These are phyloP conservation scores for Himalopsyche tibetana DNA, from an alignment of 2,888 invertebrate genomes.

Conservation along the genomic window DNA sequence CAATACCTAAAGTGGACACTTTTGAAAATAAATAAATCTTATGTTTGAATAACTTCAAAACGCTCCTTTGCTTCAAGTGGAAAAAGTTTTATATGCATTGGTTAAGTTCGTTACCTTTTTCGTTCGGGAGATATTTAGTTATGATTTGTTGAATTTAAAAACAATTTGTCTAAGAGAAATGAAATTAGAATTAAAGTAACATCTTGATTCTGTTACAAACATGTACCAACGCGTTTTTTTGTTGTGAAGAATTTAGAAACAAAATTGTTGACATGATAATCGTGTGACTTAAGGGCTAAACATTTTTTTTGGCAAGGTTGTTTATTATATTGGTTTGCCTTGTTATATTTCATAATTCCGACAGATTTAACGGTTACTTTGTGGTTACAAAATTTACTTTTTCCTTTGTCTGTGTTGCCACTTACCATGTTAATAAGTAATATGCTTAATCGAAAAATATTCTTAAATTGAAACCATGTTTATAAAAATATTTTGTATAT, in stretches of 20 bases:
- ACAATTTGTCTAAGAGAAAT: slow-evolving; percentile 5
- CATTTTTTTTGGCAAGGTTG: too few relatives aligned
- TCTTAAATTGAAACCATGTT: too few relatives aligned
- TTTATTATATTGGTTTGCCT: too few relatives aligned
- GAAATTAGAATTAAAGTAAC: background rate
- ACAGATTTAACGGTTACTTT: too few relatives aligned
- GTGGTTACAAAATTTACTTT: too few relatives aligned
- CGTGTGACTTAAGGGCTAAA: background rate
- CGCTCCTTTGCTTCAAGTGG: background rate
- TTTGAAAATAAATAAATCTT: background rate
- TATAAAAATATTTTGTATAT: too few relatives aligned
- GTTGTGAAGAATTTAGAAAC: background rate
- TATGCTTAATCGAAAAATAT: too few relatives aligned
- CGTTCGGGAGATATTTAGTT: background rate
- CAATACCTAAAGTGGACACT: background rate
- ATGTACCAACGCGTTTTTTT: too few relatives aligned
- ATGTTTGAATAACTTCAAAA: background rate
- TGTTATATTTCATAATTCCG: too few relatives aligned
- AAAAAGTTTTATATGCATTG: background rate
- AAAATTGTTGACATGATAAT: background rate
- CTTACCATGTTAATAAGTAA: too few relatives aligned
- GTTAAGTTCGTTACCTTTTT: background rate
- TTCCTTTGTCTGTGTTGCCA: too few relatives aligned
- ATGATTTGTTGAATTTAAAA: background rate
- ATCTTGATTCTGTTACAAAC: background rate